Percentiles rank a stretch among this genome's conserved stretches.
phyloP scores from a whole-genome alignment of 2,797 vertebrate species.

The Enteromius mattozi region DNA sequence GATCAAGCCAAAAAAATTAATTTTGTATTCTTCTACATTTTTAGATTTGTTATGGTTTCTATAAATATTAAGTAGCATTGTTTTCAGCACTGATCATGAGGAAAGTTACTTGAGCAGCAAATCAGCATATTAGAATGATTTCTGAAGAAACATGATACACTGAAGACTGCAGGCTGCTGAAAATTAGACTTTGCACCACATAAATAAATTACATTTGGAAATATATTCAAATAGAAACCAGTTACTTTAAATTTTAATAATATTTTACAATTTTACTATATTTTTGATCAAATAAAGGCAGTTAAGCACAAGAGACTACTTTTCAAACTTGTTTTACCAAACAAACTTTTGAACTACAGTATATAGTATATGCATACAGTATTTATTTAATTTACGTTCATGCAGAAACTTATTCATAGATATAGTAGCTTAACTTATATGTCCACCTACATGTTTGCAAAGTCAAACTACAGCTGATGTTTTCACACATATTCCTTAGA shows the following conservation, averaged over 20 bases:
- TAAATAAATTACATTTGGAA: neutral
- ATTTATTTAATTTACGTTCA: neutral
- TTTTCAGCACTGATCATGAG: neutral
- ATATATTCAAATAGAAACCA: neutral
- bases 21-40: neutral
- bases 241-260: neutral
- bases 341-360: neutral
- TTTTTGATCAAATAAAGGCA: neutral
- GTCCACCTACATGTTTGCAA: neutral
- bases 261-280: neutral
- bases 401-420: neutral
- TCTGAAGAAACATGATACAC: neutral
- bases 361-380: neutral
- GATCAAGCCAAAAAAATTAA: neutral
- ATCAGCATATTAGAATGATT: neutral
- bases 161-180: neutral
- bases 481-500: neutral
- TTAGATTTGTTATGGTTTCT: neutral
- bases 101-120: neutral
- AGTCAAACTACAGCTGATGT: constrained; percentile 8
- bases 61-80: neutral
- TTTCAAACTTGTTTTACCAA: neutral
- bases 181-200: neutral
- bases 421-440: neutral
- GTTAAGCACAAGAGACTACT: neutral